phyloP scores from a whole-genome alignment of 2,888 invertebrate species.

The Scrobipalpa atriplicella region DNA sequence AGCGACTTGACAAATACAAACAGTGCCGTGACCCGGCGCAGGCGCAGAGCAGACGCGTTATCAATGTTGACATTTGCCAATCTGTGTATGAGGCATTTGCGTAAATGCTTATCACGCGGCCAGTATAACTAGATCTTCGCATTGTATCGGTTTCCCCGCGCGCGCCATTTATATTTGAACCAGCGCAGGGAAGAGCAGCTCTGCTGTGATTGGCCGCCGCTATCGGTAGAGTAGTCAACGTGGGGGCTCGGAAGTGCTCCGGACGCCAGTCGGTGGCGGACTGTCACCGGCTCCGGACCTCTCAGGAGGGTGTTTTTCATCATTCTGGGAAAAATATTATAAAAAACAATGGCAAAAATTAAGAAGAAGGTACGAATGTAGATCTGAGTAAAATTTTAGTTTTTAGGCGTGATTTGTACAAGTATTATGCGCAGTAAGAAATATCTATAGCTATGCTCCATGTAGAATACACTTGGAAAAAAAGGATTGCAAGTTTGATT shows the following conservation, averaged over 20 bases:
- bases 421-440: too few relatives aligned
- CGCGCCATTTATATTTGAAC: constrained; percentile 4
- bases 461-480: too few relatives aligned
- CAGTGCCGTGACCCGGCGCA: constrained; percentile 60
- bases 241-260: constrained; percentile 55
- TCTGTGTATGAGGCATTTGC: constrained; percentile 72
- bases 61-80: constrained; percentile 73
- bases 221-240: constrained; percentile 68
- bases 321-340: constrained; percentile 25
- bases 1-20: constrained; percentile 49
- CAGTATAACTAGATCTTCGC: constrained; percentile 44
- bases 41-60: constrained; percentile 62
- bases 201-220: constrained; percentile 45
- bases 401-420: too few relatives aligned
- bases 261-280: constrained; percentile 71
- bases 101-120: constrained; percentile 65
- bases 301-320: constrained; percentile 41
- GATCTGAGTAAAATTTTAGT: background rate
- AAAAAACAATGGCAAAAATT: background rate
- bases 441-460: too few relatives aligned
- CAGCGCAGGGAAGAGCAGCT: constrained; percentile 39
- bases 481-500: too few relatives aligned
- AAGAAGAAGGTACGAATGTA: background rate
- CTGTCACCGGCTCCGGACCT: constrained; percentile 69
- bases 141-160: constrained; percentile 10